Evolutionary conservation across 2,797 vertebrate species (phyloP), one percentile per base, ranked within the genome.

Genomic region (Harpagifer antarcticus): DNA sequence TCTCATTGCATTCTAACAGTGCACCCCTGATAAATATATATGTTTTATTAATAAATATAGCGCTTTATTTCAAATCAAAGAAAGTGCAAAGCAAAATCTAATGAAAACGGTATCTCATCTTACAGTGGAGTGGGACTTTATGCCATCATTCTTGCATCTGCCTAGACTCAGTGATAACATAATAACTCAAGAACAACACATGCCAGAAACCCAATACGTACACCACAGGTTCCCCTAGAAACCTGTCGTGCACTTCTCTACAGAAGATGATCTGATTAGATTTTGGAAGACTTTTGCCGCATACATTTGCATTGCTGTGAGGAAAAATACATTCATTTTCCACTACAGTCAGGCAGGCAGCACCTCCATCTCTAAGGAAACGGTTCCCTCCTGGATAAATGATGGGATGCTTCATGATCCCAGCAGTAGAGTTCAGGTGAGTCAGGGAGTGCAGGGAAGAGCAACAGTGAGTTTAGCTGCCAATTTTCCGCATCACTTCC

Each of bases 181-280:
- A 73, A 78, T 76, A 78, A 68, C 56, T 76, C 50, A 76, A 73
- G 70, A 86, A 85, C 75, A 88, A 79, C 75, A 55, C 70, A 78
- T 79, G 64, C 66, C 80, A 76, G 37, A 74, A 82, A 71, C 42
- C 56, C 68, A 54, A 85, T 49, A 61, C 42, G 20, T 56, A 65
- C 68, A 61, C 73, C 50, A 27, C 64, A 74, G 77, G 63, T 81
- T 42, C 60, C 55, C 61, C n/a, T 56, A 37, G 54, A 85, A 78
- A 82, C 62, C 64, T 75, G 60, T 27, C 47, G 1, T 42, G 62
- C 70, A 63, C 47, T 50, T 42, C 52, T 77, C 37, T 33, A 42
- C 54, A 52, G 49, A 50, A 48, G 57, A 77, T 79, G 80, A 79
- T 84, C 73, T 75, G 73, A 84, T 84, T 79, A 74, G 54, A 78